Base-by-base conservation (phyloP, 2,888 invertebrate species). In the Drosophila falleni region DNA sequence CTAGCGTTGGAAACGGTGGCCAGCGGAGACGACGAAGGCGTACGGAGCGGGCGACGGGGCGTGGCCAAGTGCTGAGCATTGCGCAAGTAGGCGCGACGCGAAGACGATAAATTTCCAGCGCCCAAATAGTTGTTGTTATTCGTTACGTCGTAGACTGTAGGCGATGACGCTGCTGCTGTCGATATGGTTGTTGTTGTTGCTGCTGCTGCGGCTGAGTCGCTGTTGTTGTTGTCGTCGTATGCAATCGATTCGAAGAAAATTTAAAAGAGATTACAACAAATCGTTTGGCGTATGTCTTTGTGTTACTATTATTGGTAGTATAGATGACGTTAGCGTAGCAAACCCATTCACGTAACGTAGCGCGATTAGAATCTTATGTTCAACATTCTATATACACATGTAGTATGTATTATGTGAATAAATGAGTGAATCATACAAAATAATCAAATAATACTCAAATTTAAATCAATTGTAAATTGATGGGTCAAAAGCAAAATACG, bases 11-110 rank as follows among this genome's bases (percentile, higher is more conserved):
- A 78, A 37, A 80, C 74, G 9, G 91, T 90, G 71, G 92, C 91
- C 87, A 93, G 85, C 68, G 93, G 93, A 63, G 93, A 93, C 72
- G 93, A 93, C 46, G 90, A 81, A 26, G 92, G 92, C 74, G 93
- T 91, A 83, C 92, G 91, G 71, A 93, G 82, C 64, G 92, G 91
- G 74, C 92, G 90, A 80, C 93, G 92, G 53, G 92, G 84, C 53
- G 90, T 86, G 69, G 79, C 90, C 77, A 89, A 74, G 59, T 81
- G 81, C 39, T 80, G 82, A 44, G 82, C 81, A 51, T 84, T 88
- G 73, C 85, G 89, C 68, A 87, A 41, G 72, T 89, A 90, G 46
- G 84, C 91, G 74, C 91, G 89, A 79, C 91, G 89, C 61, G 90
- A 77, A 53, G 82, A 73, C 47, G 74, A 31, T 15, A 59, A 16